Evolutionary conservation across 2,888 invertebrate genomes (phyloP), one percentile per base, ranked within the genome.

Genomic region (Sinhomidia bicolor): DNA sequence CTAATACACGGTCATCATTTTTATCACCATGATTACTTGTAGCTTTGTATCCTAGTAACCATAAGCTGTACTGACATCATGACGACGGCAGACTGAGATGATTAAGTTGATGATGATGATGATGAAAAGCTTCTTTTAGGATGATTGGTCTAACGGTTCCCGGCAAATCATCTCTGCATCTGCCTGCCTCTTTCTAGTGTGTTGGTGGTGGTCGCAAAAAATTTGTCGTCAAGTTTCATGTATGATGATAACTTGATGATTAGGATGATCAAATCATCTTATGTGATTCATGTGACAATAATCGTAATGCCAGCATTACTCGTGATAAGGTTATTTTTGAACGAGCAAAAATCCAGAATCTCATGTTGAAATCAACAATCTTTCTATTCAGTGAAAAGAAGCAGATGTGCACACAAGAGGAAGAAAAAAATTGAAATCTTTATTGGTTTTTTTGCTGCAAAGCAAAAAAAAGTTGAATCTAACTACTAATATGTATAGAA

Each of bases 1-100:
- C 26, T 51, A 62, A 68, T 82, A 41, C 29, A 71, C 71, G 47
- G 76, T 76, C 76, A 76, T 76, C 71, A 71, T 68, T 41, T 5
- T 17, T 12, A 0, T 47, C 44, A 23, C 9, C n/a, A n/a, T n/a
- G n/a, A n/a, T n/a, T n/a, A n/a, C 29, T n/a, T n/a, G 32, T n/a
- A n/a, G 10, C 68, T 36, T 17, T 10, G 32, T 32, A 36, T 36
- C 9, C 4, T 2, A 65, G 29, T 36, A 1, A n/a, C n/a, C n/a
- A n/a, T n/a, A 54, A 79, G 41, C 12, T 80, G 80, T n/a, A 17
- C 0, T 54, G 17, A 9, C 9, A 32, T 17, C 14, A 23, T 76
- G 7, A 47, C 47, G 47, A 6, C 2, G 14, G 23, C 12, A 17
- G 14, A n/a, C n/a, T 17, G 32, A 78, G 54, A 54, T 32, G 44